These are phyloP conservation scores for Ophion ellenae DNA, from an alignment of 2,888 invertebrate genomes.

Conservation along the genomic window DNA sequence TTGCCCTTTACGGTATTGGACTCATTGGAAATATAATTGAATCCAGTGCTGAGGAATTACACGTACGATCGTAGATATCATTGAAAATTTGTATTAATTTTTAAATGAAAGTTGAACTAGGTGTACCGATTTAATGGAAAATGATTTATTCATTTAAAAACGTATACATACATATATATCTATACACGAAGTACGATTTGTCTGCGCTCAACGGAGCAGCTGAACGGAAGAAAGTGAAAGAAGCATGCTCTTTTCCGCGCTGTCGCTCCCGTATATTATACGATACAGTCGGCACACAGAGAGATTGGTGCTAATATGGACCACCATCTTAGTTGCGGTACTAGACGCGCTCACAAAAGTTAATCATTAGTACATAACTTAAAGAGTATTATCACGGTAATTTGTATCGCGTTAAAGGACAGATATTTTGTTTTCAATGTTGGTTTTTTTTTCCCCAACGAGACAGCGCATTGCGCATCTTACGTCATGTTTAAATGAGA, in stretches of 20 bases:
- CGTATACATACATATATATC: neutral
- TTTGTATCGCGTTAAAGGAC: no score
- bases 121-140: neutral
- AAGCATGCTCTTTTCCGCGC: constrained; percentile 60
- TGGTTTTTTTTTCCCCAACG: no score
- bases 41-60: no score
- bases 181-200: constrained; percentile 8
- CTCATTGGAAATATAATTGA: no score
- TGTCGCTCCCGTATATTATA: constrained; percentile 43
- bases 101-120: neutral
- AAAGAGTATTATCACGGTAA: no score
- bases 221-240: constrained; percentile 65
- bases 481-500: no score
- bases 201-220: constrained; percentile 31
- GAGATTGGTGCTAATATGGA: constrained; percentile 6
- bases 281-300: neutral
- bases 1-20: no score
- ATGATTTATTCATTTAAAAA: neutral
- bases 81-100: neutral
- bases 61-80: no score
- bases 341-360: no score
- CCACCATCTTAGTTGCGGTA: neutral
- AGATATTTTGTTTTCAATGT: no score
- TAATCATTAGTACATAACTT: no score
- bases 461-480: no score